These are phyloP conservation scores for Paralvinella palmiformis DNA, from an alignment of 1,140 invertebrate species.

Conservation along the genomic window DNA sequence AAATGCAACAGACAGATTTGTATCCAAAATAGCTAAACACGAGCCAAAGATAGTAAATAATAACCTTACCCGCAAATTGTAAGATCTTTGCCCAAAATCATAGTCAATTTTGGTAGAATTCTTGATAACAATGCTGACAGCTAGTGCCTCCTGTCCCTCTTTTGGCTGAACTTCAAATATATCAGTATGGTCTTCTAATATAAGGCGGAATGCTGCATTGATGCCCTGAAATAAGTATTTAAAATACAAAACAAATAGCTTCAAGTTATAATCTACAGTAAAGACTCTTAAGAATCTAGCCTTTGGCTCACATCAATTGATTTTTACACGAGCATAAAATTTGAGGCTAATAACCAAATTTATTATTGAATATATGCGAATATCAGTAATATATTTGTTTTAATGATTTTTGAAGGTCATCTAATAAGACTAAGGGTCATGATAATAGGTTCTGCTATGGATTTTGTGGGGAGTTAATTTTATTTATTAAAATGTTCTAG, in stretches of 20 bases:
- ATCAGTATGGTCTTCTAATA: neutral
- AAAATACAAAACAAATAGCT: too few species aligned
- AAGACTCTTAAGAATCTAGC: too few species aligned
- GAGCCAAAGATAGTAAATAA: too few species aligned
- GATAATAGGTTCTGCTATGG: too few species aligned
- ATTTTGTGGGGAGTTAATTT: too few species aligned
- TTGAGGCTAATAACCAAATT: neutral
- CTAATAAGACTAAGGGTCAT: too few species aligned
- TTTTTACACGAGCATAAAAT: neutral
- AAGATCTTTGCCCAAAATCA: neutral
- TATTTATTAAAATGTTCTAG: too few species aligned
- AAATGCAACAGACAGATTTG: too few species aligned
- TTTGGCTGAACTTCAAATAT: constrained; percentile 9
- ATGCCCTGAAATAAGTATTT: neutral
- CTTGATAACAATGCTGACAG: neutral
- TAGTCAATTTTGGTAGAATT: neutral
- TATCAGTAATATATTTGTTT: neutral
- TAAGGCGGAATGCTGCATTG: constrained; percentile 10
- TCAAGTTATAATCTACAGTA: too few species aligned
- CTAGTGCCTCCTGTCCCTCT: neutral
- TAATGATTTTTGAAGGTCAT: too few species aligned
- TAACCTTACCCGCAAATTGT: neutral
- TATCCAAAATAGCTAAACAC: too few species aligned
- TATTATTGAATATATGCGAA: neutral
- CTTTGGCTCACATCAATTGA: too few species aligned